Evolutionary conservation across 2,113 vertebrate species (phyloP).

Genomic region (Podarcis muralis): DNA sequence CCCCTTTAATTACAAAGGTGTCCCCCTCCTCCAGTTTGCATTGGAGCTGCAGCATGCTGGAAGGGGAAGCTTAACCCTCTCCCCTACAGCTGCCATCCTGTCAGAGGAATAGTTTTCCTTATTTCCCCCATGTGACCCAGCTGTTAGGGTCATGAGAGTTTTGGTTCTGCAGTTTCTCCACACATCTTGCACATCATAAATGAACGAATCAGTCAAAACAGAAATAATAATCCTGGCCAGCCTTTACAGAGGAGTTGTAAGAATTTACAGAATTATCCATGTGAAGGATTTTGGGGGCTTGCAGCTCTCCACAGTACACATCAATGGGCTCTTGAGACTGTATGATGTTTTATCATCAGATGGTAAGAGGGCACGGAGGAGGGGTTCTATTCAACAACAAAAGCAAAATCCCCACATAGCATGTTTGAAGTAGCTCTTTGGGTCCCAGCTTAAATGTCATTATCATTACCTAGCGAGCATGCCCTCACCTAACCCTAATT

Average conservation of each 20-base stretch:
- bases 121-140: background rate
- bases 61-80: background rate
- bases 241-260: background rate
- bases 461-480: background rate
- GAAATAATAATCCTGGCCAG: background rate
- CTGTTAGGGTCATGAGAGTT: background rate
- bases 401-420: background rate
- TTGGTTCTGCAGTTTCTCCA: background rate
- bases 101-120: background rate
- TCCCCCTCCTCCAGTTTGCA: too few species aligned
- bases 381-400: background rate
- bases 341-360: background rate
- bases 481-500: background rate
- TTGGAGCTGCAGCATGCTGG: too few species aligned
- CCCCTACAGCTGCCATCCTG: background rate
- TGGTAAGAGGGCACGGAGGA: background rate
- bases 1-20: background rate
- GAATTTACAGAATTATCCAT: background rate
- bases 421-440: background rate
- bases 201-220: background rate
- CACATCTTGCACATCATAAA: background rate
- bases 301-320: too few species aligned
- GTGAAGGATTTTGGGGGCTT: background rate
- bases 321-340: background rate
- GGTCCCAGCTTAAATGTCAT: background rate